Evolutionary conservation across 2,888 invertebrate genomes (phyloP).

Genomic region (Eupithecia tripunctaria): DNA sequence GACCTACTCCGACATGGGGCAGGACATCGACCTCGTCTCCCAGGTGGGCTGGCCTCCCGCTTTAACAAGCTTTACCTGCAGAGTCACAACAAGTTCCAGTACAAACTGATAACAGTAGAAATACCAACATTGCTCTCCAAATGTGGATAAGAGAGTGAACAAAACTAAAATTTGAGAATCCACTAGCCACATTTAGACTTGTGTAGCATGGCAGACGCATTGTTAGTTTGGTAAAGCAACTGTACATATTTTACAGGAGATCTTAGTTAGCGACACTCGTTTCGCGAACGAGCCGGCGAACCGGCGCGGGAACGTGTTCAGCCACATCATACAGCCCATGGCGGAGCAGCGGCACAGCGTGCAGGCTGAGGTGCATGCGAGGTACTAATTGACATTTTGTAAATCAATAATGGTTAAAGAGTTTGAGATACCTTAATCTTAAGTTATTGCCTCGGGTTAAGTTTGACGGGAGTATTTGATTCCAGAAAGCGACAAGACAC

Average conservation of each 20-base stretch:
- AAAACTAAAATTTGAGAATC: neutral
- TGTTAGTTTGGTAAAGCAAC: neutral
- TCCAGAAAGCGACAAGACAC: slow-evolving; percentile 86
- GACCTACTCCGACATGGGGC: slow-evolving; percentile 93
- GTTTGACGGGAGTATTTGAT: no score
- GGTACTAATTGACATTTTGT: slow-evolving; percentile 54
- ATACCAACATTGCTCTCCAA: neutral
- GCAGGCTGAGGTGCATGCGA: slow-evolving; percentile 90
- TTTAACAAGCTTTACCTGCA: neutral
- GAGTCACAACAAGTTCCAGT: neutral
- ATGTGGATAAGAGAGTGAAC: no score
- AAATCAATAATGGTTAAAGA: no score
- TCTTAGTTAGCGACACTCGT: slow-evolving; percentile 91
- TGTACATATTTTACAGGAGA: slow-evolving; percentile 81
- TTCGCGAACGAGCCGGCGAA: slow-evolving; percentile 87
- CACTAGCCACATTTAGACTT: neutral
- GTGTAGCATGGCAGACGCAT: neutral
- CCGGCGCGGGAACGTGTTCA: slow-evolving; percentile 92
- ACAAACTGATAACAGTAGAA: neutral
- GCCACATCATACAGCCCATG: slow-evolving; percentile 93
- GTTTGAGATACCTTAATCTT: neutral
- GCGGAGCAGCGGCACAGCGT: slow-evolving; percentile 85
- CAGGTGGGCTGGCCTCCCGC: slow-evolving; percentile 81
- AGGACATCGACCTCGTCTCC: slow-evolving; percentile 96
- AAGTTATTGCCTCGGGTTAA: no score